Evolutionary conservation across 2,113 vertebrate genomes (phyloP), one percentile per base, ranked within the genome.

Genomic region (Platanista minor): DNA sequence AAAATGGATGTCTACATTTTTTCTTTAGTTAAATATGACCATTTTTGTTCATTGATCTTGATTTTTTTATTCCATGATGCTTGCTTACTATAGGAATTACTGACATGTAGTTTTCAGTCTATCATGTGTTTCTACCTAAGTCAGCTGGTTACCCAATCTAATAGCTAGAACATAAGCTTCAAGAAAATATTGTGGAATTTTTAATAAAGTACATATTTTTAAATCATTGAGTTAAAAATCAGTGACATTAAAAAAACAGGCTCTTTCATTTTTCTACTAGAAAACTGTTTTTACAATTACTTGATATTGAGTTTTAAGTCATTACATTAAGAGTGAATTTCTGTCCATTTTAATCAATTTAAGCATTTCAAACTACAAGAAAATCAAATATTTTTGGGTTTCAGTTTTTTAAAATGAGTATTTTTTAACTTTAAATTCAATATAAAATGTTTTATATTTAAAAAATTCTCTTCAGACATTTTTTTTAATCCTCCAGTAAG

Each of bases 281-380:
- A 81, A 59, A 39, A 61, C 3, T 69, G 1, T 25, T 90, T 93
- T 88, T 57, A 67, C 87, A 72, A 46, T 61, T 36, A 84, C n/a
- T 83, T 90, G 36, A 81, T 62, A n/a, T 31, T 93, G 77, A 95
- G 31, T 90, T 88, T 87, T 49, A 96, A 81, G 49, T 83, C 36
- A 62, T 54, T 54, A 78, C 80, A 11, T 10, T 87, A 90, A 36
- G 27, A 71, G 9, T 71, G 8, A 71, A 82, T 66, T 82, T 81
- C 11, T 81, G 46, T 61, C 33, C 33, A 36, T 54, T 83, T 93
- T 57, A 29, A 71, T 72, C 46, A 54, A 23, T 13, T 46, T 54
- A 72, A 77, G 6, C 7, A 67, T 49, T 49, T 49, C 72, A 46
- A 75, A 41, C 43, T 29, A 39, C 27, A 59, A 77, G 18, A 92